Evolutionary conservation across 2,113 vertebrate genomes (phyloP).

Genomic region (Chrysochloris asiatica): DNA sequence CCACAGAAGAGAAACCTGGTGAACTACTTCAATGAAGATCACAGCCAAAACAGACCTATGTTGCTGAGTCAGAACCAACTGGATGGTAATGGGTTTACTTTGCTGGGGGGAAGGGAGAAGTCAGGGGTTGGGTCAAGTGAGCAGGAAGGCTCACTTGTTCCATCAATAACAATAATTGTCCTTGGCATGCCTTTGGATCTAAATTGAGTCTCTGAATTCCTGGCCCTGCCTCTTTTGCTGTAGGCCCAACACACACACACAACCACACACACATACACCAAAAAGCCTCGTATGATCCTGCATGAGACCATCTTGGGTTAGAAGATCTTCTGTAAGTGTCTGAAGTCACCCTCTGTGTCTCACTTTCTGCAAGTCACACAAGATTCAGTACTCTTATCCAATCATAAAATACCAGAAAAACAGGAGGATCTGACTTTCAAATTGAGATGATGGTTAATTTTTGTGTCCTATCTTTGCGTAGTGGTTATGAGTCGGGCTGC

Average conservation of each 20-base stretch:
- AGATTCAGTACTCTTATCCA: background rate
- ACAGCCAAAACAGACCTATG: too few relatives aligned
- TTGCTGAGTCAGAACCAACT: too few relatives aligned
- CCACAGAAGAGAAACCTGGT: too few relatives aligned
- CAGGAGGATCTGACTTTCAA: constrained; percentile 2
- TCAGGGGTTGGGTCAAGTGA: too few relatives aligned
- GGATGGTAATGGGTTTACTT: too few relatives aligned
- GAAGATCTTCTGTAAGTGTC: background rate
- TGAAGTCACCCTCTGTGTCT: background rate
- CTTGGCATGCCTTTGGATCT: background rate
- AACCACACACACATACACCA: too few relatives aligned
- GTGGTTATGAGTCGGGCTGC: too few relatives aligned
- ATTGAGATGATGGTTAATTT: constrained; percentile 65
- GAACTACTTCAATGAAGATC: too few relatives aligned
- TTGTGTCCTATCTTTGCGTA: constrained; percentile 63
- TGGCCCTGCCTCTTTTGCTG: background rate
- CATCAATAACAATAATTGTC: background rate
- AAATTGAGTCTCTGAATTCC: background rate
- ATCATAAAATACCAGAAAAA: constrained; percentile 55
- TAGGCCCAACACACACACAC: background rate
- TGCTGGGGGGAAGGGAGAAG: too few relatives aligned
- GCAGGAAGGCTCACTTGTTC: too few relatives aligned
- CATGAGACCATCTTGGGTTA: background rate
- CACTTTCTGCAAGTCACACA: background rate
- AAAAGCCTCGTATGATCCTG: background rate